Evolutionary conservation across 2,113 vertebrate species (phyloP).

Genomic region (Micromys minutus): DNA sequence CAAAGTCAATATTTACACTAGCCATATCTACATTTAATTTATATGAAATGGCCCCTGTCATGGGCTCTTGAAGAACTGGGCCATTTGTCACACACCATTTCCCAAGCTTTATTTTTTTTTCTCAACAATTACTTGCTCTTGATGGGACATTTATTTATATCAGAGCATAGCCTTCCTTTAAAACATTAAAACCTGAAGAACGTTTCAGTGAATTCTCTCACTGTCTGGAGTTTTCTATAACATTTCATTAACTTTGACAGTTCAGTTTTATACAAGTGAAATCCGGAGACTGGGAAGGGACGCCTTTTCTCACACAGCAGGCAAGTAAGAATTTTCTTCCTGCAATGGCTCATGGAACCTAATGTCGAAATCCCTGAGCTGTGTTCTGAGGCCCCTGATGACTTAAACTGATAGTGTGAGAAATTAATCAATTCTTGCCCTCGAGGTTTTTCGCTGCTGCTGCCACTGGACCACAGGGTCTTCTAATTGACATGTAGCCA

Average conservation of each 20-base stretch:
- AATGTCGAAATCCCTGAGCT: constrained; percentile 3
- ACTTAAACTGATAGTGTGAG: constrained; percentile 48
- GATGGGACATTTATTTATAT: constrained; percentile 36
- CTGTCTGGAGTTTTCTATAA: constrained; percentile 3
- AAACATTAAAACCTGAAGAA: not conserved
- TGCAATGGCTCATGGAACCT: not conserved
- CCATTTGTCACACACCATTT: constrained; percentile 8
- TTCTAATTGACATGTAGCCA: not conserved
- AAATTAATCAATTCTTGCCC: constrained; percentile 64
- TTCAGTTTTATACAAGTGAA: not conserved
- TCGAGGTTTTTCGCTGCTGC: constrained; percentile 28
- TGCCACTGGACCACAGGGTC: not conserved
- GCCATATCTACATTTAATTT: constrained; percentile 26
- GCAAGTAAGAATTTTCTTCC: constrained; percentile 21
- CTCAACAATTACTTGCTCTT: constrained; percentile 4
- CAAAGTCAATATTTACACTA: constrained; percentile 31
- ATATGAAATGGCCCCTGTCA: constrained; percentile 27
- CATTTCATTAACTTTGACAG: not conserved
- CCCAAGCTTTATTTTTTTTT: constrained; percentile 29
- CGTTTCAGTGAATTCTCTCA: not conserved
- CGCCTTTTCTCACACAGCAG: not conserved
- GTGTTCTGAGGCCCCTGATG: constrained; percentile 25
- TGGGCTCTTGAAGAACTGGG: not conserved
- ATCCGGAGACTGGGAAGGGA: not conserved
- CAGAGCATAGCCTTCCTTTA: constrained; percentile 38